Conservation (phyloP, 2,888 invertebrate genomes). For the Frankliniella intonsa region DNA sequence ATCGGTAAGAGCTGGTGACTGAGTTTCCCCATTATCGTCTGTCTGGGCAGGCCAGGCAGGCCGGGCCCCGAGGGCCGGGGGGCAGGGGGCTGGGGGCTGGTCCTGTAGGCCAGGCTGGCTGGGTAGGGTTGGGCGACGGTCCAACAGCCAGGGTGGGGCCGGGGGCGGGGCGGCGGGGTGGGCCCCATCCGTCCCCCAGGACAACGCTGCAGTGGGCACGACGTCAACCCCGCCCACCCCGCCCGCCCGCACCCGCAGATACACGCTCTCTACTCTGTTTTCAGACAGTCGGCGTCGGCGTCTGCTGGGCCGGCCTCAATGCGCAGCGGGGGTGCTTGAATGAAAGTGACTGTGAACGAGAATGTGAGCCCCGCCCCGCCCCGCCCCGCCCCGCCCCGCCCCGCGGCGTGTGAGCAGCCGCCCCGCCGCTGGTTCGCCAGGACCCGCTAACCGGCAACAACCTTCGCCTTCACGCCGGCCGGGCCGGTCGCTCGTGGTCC, state of each 20-base stretch:
- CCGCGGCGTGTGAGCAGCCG: neutral
- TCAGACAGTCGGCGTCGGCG: neutral
- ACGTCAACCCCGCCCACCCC: neutral
- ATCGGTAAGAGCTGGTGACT: too few relatives aligned
- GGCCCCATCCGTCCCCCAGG: neutral
- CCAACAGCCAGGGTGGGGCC: neutral
- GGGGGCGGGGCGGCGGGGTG: too few relatives aligned
- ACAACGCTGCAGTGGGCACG: neutral
- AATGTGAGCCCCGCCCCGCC: slow-evolving; percentile 5
- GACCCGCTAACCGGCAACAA: neutral
- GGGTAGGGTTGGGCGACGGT: neutral
- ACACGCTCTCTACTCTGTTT: neutral
- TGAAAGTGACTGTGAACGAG: slow-evolving; percentile 12
- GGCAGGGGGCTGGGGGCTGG: too few relatives aligned
- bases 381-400: slow-evolving; percentile 1
- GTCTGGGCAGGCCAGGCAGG: too few relatives aligned
- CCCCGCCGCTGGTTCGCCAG: neutral
- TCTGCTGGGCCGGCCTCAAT: neutral
- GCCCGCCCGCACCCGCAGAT: neutral
- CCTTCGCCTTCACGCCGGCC: neutral
- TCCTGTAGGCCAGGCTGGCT: neutral
- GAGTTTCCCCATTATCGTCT: too few relatives aligned
- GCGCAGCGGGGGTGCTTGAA: neutral
- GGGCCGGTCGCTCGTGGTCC: neutral
- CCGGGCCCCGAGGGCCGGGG: too few relatives aligned